These are phyloP conservation scores for Drosophila rellima DNA, from an alignment of 2,888 invertebrate genomes.

Conservation along the genomic window DNA sequence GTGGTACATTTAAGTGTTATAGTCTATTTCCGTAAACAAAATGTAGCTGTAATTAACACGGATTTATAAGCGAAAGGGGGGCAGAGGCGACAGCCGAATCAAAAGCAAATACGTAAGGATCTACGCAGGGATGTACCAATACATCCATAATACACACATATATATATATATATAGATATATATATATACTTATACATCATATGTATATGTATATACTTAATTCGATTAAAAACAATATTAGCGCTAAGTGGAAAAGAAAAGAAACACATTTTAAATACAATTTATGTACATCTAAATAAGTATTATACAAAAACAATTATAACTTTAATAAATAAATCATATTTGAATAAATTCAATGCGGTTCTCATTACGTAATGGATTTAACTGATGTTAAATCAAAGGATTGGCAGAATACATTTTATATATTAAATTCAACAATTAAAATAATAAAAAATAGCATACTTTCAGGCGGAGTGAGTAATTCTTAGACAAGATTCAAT, in stretches of 20 bases:
- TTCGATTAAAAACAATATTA: conserved; percentile 60
- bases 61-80: conserved; percentile 56
- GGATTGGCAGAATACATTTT: too few species aligned
- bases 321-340: conserved; percentile 69
- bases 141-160: conserved; percentile 29
- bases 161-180: conserved; percentile 20
- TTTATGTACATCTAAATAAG: conserved; percentile 70
- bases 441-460: too few species aligned
- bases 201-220: conserved; percentile 40
- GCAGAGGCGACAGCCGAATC: conserved; percentile 29
- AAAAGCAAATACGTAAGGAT: conserved; percentile 71
- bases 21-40: conserved; percentile 73
- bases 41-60: conserved; percentile 64
- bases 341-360: conserved; percentile 54
- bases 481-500: background rate
- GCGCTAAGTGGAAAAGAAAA: conserved; percentile 40
- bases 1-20: conserved; percentile 73
- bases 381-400: background rate
- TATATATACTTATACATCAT: conserved; percentile 34
- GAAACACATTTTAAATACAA: conserved; percentile 61
- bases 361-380: background rate
- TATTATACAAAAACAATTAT: conserved; percentile 67
- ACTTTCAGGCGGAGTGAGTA: background rate
- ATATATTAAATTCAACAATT: too few species aligned
- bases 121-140: conserved; percentile 60